Evolutionary conservation across 2,113 vertebrate genomes (phyloP).

Genomic region (Seriola quinqueradiata): DNA sequence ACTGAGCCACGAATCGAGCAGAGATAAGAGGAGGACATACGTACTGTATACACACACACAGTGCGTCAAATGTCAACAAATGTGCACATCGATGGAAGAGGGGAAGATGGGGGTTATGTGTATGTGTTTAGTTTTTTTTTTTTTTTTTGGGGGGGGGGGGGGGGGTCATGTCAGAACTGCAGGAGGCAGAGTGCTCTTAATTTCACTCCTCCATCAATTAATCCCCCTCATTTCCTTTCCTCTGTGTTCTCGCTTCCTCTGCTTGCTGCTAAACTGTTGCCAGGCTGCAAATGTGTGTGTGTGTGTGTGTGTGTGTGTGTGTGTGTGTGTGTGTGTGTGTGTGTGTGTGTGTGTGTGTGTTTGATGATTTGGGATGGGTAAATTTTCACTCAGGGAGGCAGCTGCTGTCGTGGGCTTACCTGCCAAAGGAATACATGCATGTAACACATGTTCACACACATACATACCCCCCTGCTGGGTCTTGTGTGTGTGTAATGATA

Average conservation of each 20-base stretch:
- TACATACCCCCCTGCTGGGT: constrained; percentile 30
- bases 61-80: constrained; percentile 30
- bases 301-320: constrained; percentile 26
- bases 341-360: constrained; percentile 14
- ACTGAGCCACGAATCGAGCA: neutral
- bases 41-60: neutral
- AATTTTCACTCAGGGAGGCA: constrained; percentile 57
- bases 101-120: neutral
- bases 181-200: constrained; percentile 69
- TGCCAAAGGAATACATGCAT: constrained; percentile 61
- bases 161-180: constrained; percentile 46
- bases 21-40: constrained; percentile 7
- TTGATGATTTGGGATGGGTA: constrained; percentile 46
- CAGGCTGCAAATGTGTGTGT: constrained; percentile 55
- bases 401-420: constrained; percentile 65
- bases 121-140: neutral
- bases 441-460: constrained; percentile 22
- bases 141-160: neutral
- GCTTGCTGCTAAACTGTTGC: constrained; percentile 68
- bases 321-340: constrained; percentile 30
- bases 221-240: constrained; percentile 68
- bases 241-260: constrained; percentile 59
- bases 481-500: constrained; percentile 32
- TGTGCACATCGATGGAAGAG: constrained; percentile 26
- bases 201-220: constrained; percentile 70